Conservation (phyloP, 2,113 vertebrate genomes). For the Erythrolamprus reginae region DNA sequence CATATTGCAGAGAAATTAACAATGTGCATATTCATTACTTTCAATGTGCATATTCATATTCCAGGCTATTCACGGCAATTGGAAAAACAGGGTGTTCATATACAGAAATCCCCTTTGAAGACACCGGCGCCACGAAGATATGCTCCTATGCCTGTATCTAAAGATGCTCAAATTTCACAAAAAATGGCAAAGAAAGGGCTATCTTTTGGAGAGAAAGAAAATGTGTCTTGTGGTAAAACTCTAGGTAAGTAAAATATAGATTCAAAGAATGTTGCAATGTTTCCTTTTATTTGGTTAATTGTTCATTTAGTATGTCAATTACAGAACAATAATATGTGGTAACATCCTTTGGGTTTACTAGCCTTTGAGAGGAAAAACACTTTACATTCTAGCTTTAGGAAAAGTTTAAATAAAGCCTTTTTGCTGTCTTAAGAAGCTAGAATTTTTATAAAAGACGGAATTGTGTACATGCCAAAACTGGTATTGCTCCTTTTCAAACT, state of each 20-base stretch:
- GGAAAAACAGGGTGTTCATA: slow-evolving; percentile 17
- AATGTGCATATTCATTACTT: too few relatives aligned
- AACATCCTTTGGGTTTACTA: not conserved
- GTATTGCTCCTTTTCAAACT: not conserved
- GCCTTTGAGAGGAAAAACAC: not conserved
- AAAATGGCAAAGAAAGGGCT: slow-evolving; percentile 51
- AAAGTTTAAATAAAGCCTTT: not conserved
- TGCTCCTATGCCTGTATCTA: slow-evolving; percentile 75
- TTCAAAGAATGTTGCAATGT: not conserved
- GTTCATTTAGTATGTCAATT: not conserved
- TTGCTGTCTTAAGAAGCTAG: not conserved
- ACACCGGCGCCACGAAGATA: slow-evolving; percentile 75
- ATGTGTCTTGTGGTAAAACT: slow-evolving; percentile 47
- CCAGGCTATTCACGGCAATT: slow-evolving; percentile 48
- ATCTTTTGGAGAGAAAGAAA: slow-evolving; percentile 60
- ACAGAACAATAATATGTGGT: not conserved
- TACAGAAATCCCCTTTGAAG: slow-evolving; percentile 62
- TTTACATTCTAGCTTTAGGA: not conserved
- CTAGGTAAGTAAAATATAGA: not conserved
- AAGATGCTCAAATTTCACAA: slow-evolving; percentile 53
- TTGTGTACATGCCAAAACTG: not conserved
- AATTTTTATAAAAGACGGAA: not conserved
- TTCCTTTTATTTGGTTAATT: not conserved
- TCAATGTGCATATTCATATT: not conserved
- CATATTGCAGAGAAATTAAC: too few relatives aligned